Evolutionary conservation across 2,113 vertebrate genomes (phyloP).

Genomic region (Agapornis roseicollis): DNA sequence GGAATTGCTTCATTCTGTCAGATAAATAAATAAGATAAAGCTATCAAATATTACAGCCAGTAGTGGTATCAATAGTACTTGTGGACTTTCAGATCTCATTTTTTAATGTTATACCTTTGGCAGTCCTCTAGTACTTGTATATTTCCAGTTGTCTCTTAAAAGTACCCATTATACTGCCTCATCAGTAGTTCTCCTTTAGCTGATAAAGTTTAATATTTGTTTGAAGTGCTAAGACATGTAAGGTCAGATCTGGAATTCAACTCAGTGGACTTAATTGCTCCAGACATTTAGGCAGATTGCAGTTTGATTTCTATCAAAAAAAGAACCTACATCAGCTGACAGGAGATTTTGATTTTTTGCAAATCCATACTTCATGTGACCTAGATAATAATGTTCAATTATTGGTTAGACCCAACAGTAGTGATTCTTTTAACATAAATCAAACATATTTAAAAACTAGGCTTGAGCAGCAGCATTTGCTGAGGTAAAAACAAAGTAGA

Average conservation of each 20-base stretch:
- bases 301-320: not conserved
- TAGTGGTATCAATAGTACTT: not conserved
- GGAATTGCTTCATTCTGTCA: constrained; percentile 22
- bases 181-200: not conserved
- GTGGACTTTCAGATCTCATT: not conserved
- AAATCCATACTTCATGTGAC: not conserved
- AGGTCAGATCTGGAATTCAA: not conserved
- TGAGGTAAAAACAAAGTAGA: not conserved
- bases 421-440: not conserved
- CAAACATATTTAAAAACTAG: not conserved
- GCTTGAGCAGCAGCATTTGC: not conserved
- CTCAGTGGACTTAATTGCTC: not conserved
- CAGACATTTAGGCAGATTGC: not conserved
- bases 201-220: not conserved
- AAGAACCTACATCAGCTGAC: not conserved
- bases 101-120: not conserved
- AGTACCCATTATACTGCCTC: not conserved
- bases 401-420: not conserved
- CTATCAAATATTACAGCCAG: constrained; percentile 28
- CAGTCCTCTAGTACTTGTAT: not conserved
- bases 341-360: not conserved
- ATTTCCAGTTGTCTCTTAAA: not conserved
- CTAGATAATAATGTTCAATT: not conserved
- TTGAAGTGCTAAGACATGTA: not conserved
- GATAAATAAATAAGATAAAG: constrained; percentile 50